Evolutionary conservation across 2,888 invertebrate species (phyloP).

Genomic region (Plebejus anna): DNA sequence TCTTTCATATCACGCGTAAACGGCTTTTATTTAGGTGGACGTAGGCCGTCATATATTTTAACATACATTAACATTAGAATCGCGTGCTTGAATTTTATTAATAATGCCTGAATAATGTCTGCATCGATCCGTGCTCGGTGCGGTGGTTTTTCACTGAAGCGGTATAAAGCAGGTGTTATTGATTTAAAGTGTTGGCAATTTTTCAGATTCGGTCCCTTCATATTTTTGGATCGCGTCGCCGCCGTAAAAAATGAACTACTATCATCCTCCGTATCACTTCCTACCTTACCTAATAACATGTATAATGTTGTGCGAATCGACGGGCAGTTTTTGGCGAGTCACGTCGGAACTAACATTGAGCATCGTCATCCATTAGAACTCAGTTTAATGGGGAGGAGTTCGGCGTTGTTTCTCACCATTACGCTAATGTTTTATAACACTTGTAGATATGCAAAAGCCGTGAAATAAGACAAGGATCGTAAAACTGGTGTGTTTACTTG

Average conservation of each 20-base stretch:
- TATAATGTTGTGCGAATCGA: neutral
- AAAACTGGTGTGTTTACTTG: too few species aligned
- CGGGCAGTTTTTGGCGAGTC: neutral
- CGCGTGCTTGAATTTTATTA: conserved; percentile 22
- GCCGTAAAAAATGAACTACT: neutral
- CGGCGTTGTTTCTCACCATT: neutral
- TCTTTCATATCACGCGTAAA: neutral
- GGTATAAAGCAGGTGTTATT: neutral
- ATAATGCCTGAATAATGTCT: conserved; percentile 20
- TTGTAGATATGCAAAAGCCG: too few species aligned
- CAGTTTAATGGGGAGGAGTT: conserved; percentile 3
- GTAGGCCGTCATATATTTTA: conserved; percentile 14
- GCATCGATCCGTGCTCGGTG: conserved; percentile 14
- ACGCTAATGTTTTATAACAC: neutral
- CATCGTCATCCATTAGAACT: conserved; percentile 7
- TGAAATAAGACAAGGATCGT: too few species aligned
- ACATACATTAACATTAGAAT: conserved; percentile 24
- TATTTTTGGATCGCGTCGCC: neutral
- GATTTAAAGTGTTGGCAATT: neutral
- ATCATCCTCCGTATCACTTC: neutral
- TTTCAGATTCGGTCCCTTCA: neutral
- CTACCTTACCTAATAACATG: neutral
- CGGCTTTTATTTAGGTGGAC: conserved; percentile 17
- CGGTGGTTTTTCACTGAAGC: neutral
- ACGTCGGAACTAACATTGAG: neutral